Evolutionary conservation across 2,888 invertebrate genomes (phyloP).

Genomic region (Molanna angustata): DNA sequence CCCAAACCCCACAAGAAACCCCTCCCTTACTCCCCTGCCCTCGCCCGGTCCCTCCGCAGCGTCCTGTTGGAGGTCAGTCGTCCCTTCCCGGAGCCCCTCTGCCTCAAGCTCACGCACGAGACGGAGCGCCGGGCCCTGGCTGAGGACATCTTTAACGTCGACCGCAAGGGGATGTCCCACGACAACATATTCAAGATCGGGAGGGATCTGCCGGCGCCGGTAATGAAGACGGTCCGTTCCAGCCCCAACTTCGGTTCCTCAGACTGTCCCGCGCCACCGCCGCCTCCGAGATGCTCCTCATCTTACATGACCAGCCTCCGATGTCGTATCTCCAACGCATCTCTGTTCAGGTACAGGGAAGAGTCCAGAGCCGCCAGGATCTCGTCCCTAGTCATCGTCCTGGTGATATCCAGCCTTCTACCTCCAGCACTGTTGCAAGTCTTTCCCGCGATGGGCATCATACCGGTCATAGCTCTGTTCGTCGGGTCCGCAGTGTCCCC

Average conservation of each 20-base stretch:
- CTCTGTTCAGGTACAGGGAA: conserved; percentile 80
- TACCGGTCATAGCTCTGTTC: conserved; percentile 54
- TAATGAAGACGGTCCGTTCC: conserved; percentile 52
- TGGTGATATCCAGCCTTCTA: conserved; percentile 47
- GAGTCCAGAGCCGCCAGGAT: conserved; percentile 88
- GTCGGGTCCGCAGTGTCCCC: conserved; percentile 68
- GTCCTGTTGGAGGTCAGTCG: conserved; percentile 43
- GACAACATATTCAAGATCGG: conserved; percentile 39
- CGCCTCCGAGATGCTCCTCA: conserved; percentile 50
- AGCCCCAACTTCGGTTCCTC: conserved; percentile 50
- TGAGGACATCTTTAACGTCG: conserved; percentile 47
- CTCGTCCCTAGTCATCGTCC: conserved; percentile 73
- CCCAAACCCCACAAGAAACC: conserved; percentile 31
- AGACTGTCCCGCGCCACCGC: conserved; percentile 42
- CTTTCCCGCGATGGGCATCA: conserved; percentile 48
- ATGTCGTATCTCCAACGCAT: conserved; percentile 80
- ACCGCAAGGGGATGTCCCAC: conserved; percentile 48
- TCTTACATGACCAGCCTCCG: conserved; percentile 72
- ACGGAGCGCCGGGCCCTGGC: conserved; percentile 45
- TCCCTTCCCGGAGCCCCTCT: conserved; percentile 47
- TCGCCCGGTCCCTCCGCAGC: conserved; percentile 25
- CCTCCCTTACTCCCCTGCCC: conserved; percentile 19
- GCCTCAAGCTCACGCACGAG: conserved; percentile 45
- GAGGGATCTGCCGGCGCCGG: conserved; percentile 37
- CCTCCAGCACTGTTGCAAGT: conserved; percentile 49